Conservation (phyloP, 2,797 vertebrate genomes). For the Benthosema pterotum region DNA sequence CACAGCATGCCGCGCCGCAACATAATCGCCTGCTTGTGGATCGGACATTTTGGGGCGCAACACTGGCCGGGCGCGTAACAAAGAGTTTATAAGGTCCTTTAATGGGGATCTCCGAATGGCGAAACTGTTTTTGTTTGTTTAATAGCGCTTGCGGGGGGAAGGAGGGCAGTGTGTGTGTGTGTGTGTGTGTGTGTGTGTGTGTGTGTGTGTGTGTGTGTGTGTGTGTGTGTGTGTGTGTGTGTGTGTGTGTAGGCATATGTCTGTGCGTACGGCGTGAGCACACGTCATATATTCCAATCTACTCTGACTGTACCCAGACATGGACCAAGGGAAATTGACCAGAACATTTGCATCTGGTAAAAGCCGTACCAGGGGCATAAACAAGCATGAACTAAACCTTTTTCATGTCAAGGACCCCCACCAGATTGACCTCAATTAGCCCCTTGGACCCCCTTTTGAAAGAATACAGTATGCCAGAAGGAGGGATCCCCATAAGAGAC, state of each 20-base stretch:
- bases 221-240: slow-evolving; percentile 8
- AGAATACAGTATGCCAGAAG: too few relatives aligned
- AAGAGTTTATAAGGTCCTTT: too few relatives aligned
- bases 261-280: too few relatives aligned
- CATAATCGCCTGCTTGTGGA: too few relatives aligned
- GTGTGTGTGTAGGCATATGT: slow-evolving; percentile 34
- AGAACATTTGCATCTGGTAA: slow-evolving; percentile 49
- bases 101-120: slow-evolving; percentile 81
- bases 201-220: slow-evolving; percentile 35
- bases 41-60: too few relatives aligned
- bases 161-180: slow-evolving; percentile 45
- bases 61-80: too few relatives aligned
- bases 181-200: slow-evolving; percentile 24
- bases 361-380: slow-evolving; percentile 42
- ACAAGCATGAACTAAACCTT: slow-evolving; percentile 32
- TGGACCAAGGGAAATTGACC: slow-evolving; percentile 31
- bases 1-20: too few relatives aligned
- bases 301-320: slow-evolving; percentile 32
- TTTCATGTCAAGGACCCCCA: too few relatives aligned
- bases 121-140: slow-evolving; percentile 77
- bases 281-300: slow-evolving; percentile 7
- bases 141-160: slow-evolving; percentile 64
- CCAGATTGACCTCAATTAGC: too few relatives aligned
- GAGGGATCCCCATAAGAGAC: too few relatives aligned
- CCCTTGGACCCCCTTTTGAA: too few relatives aligned